A percentile compares a stretch with the other conserved stretches of the same genome.
These are phyloP conservation scores for Parnassius smintheus DNA, from an alignment of 2,888 invertebrate species.

Conservation along the genomic window DNA sequence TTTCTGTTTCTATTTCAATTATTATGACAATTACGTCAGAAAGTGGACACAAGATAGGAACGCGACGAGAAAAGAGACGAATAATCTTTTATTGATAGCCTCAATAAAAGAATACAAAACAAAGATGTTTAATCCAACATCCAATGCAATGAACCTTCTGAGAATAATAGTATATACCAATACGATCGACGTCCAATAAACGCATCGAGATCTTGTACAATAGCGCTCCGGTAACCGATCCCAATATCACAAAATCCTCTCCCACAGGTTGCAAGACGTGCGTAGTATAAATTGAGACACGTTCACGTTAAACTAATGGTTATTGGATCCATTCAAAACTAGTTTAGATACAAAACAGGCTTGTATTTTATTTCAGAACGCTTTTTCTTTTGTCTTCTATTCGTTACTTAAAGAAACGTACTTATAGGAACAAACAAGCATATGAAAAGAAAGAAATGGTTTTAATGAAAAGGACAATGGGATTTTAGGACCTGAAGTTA, in stretches of 20 bases:
- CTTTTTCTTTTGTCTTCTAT: too few species aligned
- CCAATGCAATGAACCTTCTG: not conserved
- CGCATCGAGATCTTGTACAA: not conserved
- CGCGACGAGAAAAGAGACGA: too few species aligned
- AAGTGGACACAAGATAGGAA: too few species aligned
- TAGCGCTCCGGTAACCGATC: not conserved
- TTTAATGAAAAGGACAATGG: too few species aligned
- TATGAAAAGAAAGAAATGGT: too few species aligned
- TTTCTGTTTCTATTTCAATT: too few species aligned
- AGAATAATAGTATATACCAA: not conserved
- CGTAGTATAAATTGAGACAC: not conserved
- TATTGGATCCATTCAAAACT: not conserved
- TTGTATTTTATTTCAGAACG: not conserved
- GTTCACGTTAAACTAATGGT: not conserved
- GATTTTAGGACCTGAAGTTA: too few species aligned
- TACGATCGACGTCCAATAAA: not conserved
- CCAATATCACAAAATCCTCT: not conserved
- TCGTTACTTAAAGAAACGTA: too few species aligned
- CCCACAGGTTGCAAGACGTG: not conserved
- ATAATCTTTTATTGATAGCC: too few species aligned
- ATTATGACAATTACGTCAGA: too few species aligned
- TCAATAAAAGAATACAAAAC: too few species aligned
- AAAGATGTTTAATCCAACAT: not conserved
- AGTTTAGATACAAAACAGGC: not conserved
- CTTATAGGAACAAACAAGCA: too few species aligned